These are phyloP conservation scores for Dicyrtomina minuta DNA, from an alignment of 2,888 invertebrate genomes.

Conservation along the genomic window DNA sequence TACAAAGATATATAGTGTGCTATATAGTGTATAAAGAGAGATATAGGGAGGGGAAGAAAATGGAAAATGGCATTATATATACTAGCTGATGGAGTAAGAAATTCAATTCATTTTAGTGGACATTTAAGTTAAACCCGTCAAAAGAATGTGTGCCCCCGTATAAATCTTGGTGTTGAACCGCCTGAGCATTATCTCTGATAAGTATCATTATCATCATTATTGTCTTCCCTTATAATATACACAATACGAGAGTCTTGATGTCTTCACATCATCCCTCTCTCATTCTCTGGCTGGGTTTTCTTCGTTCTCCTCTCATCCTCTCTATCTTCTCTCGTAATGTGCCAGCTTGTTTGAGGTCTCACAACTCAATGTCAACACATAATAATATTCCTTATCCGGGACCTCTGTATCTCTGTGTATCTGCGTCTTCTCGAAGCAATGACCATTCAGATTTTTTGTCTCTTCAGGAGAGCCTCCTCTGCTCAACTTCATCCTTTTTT, in stretches of 20 bases:
- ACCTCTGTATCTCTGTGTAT: too few relatives aligned
- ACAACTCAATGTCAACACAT: slow-evolving; percentile 24
- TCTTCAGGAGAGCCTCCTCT: too few relatives aligned
- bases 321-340: slow-evolving; percentile 5
- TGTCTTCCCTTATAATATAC: slow-evolving; percentile 21
- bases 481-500: too few relatives aligned
- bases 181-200: slow-evolving; percentile 18
- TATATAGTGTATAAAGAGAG: too few relatives aligned
- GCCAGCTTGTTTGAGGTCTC: slow-evolving; percentile 12
- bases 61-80: not conserved
- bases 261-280: slow-evolving; percentile 18
- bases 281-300: too few relatives aligned
- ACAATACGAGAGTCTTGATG: not conserved
- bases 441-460: too few relatives aligned
- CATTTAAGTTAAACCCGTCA: slow-evolving; percentile 23
- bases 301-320: not conserved
- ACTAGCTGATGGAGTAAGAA: too few relatives aligned
- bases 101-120: slow-evolving; percentile 23
- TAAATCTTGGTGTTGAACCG: slow-evolving; percentile 16
- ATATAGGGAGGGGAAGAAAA: not conserved
- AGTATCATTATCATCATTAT: slow-evolving; percentile 28
- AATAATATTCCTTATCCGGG: not conserved
- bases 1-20: too few relatives aligned
- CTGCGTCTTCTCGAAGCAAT: too few relatives aligned
- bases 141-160: slow-evolving; percentile 4